Percentiles rank a stretch among this genome's conserved stretches.
Conservation (phyloP, 2,888 invertebrate genomes). For the Cenopis cana region DNA sequence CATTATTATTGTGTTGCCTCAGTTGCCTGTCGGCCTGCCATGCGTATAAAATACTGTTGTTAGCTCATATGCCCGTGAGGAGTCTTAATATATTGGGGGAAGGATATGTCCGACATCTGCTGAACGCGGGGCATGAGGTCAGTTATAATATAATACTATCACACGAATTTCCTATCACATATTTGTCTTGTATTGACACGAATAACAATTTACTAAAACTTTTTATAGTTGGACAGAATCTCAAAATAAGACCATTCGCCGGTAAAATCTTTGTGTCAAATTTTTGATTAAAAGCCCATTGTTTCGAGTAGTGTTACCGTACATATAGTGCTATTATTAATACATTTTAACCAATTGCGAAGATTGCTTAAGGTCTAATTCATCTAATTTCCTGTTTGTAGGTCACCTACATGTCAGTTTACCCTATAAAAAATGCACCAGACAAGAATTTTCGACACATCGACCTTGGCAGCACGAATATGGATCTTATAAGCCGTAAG, state of each 20-base stretch:
- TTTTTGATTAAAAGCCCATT: no score
- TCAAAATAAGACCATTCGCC: no score
- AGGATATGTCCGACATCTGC: conserved; percentile 30
- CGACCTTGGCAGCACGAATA: conserved; percentile 29
- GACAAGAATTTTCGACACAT: conserved; percentile 30
- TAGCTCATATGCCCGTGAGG: conserved; percentile 29
- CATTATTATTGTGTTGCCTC: conserved; percentile 15
- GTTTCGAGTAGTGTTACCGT: no score
- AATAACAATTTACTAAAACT: neutral
- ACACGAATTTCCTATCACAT: neutral
- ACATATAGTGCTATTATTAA: no score
- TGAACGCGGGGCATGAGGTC: conserved; percentile 28
- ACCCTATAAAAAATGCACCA: conserved; percentile 28
- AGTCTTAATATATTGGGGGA: conserved; percentile 39
- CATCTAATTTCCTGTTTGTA: neutral
- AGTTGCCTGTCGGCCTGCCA: neutral
- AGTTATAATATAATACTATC: neutral
- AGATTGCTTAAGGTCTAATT: neutral
- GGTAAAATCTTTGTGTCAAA: no score
- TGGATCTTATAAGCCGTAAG: conserved; percentile 35
- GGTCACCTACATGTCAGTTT: conserved; percentile 39
- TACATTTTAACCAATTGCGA: no score
- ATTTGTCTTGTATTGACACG: neutral
- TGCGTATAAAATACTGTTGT: conserved; percentile 29
- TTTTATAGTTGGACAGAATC: no score